These are phyloP conservation scores for Helogale parvula DNA, from an alignment of 2,113 vertebrate species.

Conservation along the genomic window DNA sequence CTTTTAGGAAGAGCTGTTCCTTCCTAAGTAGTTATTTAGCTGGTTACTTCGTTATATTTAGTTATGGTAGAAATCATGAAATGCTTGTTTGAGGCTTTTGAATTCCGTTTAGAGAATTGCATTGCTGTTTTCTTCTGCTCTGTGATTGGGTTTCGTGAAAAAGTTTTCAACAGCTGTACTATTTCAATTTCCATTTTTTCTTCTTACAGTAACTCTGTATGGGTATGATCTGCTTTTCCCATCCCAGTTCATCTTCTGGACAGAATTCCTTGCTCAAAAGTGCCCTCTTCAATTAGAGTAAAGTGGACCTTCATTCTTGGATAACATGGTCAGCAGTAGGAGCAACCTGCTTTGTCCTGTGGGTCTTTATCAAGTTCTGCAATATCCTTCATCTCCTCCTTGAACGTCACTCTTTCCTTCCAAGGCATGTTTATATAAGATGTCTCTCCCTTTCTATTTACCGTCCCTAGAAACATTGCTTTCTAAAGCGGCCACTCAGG, in stretches of 20 bases:
- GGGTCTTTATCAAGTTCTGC: background rate
- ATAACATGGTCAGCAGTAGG: background rate
- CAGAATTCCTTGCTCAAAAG: background rate
- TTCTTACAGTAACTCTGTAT: background rate
- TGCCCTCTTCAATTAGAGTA: background rate
- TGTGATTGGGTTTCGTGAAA: background rate
- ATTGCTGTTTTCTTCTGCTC: background rate
- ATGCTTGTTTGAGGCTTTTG: background rate
- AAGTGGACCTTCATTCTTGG: background rate
- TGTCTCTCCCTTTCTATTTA: background rate
- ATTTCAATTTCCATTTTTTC: background rate
- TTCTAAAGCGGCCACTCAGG: background rate
- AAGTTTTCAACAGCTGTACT: background rate
- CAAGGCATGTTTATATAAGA: background rate
- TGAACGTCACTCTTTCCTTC: background rate
- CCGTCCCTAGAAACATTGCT: background rate
- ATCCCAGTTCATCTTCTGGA: background rate
- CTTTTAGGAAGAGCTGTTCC: background rate
- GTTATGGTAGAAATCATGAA: background rate
- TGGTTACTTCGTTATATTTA: background rate
- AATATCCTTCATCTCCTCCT: background rate
- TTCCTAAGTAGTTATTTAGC: background rate
- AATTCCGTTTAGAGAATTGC: background rate
- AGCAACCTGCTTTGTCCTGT: background rate
- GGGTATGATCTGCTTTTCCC: background rate